phyloP scores from a whole-genome alignment of 2,113 vertebrate species.

The Osmerus eperlanus region DNA sequence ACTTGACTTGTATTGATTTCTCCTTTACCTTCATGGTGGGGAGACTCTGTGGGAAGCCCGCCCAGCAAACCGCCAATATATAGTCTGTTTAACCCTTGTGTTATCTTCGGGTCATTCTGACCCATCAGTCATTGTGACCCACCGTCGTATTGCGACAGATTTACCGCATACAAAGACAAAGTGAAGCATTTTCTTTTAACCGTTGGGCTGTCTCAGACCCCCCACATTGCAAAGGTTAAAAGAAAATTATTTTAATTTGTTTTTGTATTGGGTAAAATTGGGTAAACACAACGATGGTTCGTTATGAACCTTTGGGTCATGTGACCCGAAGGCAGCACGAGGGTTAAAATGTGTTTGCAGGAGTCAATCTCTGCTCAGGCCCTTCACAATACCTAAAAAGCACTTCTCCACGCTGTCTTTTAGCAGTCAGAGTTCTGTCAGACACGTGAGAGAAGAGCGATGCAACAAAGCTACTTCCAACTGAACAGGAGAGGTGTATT shows the following conservation, averaged over 20 bases:
- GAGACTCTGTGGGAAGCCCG: slow-evolving; percentile 24
- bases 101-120: no score
- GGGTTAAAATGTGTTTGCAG: slow-evolving; percentile 35
- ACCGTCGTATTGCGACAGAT: no score
- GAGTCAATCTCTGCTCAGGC: background rate
- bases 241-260: no score
- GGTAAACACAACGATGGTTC: no score
- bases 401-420: background rate
- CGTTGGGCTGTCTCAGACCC: no score
- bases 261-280: no score
- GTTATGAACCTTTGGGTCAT: no score
- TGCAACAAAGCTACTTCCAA: background rate
- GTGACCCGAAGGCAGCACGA: no score
- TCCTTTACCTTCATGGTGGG: slow-evolving; percentile 31
- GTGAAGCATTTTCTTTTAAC: no score
- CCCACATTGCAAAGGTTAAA: no score
- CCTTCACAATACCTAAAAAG: background rate
- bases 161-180: no score
- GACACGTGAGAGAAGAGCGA: background rate
- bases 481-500: background rate
- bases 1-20: slow-evolving; percentile 57
- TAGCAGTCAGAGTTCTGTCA: background rate
- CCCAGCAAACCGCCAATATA: slow-evolving; percentile 12
- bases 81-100: slow-evolving; percentile 42
- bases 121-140: no score